A percentile compares a stretch with the other conserved stretches of the same genome.
phyloP scores from a whole-genome alignment of 2,797 vertebrate species.

The Typhlichthys subterraneus region DNA sequence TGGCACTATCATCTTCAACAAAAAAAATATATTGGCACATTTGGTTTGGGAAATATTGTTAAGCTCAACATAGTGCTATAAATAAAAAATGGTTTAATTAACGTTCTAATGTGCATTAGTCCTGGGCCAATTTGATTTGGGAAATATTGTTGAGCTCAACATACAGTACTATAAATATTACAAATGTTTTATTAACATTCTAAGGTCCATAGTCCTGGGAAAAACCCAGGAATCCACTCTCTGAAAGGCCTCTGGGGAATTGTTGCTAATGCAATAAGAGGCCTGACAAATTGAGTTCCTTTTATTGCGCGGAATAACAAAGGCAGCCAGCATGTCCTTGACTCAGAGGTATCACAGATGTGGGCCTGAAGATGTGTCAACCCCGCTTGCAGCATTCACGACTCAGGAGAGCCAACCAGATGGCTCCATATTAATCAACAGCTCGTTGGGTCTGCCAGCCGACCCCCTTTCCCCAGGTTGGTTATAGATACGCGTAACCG shows the following conservation, averaged over 20 bases:
- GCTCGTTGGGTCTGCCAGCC: conserved; percentile 54
- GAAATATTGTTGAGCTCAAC: conserved; percentile 11
- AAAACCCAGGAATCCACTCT: conserved; percentile 24
- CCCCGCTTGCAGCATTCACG: conserved; percentile 22
- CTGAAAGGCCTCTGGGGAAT: conserved; percentile 33
- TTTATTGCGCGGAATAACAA: conserved; percentile 53
- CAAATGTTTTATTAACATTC: conserved; percentile 10
- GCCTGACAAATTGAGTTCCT: conserved; percentile 65
- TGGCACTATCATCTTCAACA: too few relatives aligned
- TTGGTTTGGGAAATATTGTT: too few relatives aligned
- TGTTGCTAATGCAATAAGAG: conserved; percentile 51
- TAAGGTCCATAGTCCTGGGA: conserved; percentile 13
- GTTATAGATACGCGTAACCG: too few relatives aligned
- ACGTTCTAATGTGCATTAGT: too few relatives aligned
- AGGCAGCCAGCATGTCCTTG: conserved; percentile 63
- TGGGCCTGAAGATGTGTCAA: conserved; percentile 45
- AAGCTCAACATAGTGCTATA: too few relatives aligned
- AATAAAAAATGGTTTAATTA: too few relatives aligned
- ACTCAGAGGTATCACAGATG: conserved; percentile 57
- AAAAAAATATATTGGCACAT: too few relatives aligned
- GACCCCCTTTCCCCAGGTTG: background rate
- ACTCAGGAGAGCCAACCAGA: conserved; percentile 52
- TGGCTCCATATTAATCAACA: conserved; percentile 70
- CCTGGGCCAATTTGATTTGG: conserved; percentile 17
- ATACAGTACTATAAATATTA: conserved; percentile 26